Evolutionary conservation across 64 coral and sea anemone genomes (phyloP).

Genomic region (Pocillopora damicornis): DNA sequence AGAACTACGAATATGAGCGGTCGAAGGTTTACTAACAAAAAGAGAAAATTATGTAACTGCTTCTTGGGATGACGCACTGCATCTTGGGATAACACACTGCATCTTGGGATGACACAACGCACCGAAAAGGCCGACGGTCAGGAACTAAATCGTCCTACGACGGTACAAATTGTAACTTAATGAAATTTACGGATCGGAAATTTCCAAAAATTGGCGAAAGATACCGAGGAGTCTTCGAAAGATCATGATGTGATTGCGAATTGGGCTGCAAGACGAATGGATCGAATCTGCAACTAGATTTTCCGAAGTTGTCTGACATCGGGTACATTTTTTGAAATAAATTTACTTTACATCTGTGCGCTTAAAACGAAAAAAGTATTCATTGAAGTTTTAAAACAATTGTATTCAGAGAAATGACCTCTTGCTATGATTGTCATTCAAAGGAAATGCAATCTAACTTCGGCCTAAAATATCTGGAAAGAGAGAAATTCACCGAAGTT

Average conservation of each 20-base stretch:
- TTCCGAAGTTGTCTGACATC: not conserved
- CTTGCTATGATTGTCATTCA: not conserved
- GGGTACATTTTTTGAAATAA: not conserved
- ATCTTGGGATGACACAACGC: too few relatives aligned
- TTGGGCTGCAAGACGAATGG: too few relatives aligned
- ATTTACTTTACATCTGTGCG: not conserved
- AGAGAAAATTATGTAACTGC: not conserved
- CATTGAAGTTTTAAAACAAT: not conserved
- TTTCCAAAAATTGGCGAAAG: not conserved
- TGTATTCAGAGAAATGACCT: not conserved
- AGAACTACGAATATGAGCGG: slow-evolving; percentile 22
- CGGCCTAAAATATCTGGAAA: too few relatives aligned
- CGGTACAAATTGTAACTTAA: not conserved
- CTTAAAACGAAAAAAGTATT: not conserved
- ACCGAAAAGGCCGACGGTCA: too few relatives aligned
- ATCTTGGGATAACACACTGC: not conserved
- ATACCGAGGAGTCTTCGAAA: not conserved
- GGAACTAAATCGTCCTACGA: too few relatives aligned
- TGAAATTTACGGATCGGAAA: not conserved
- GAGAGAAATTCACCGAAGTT: too few relatives aligned
- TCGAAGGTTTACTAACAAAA: not conserved
- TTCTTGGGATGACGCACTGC: too few relatives aligned
- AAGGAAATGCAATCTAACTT: not conserved
- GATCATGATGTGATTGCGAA: too few relatives aligned
- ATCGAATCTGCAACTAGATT: too few relatives aligned